Evolutionary conservation across 2,888 invertebrate species (phyloP), one percentile per base, ranked within the genome.

Genomic region (Andrena marginata): DNA sequence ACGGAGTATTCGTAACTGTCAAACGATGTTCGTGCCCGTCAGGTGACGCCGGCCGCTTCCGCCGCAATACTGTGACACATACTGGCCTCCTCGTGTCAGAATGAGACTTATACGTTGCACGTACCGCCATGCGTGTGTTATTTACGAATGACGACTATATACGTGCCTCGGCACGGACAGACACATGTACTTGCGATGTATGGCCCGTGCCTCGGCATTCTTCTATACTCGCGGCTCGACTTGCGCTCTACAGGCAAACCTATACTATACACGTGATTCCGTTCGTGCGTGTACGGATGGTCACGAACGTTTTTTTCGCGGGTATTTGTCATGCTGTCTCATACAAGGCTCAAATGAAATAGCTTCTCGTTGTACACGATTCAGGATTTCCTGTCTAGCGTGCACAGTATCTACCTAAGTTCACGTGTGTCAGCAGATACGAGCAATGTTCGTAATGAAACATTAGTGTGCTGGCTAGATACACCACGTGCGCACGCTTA

Each of bases 21-120:
- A 51, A 60, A 70, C 59, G 56, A 59, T 20, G 48, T 23, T 56
- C 62, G 54, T 60, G n/a, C 23, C 31, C 23, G 60, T 77, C 81
- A 64, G 56, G 51, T 81, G 35, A 72, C 29, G 20, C 67, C 73
- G 77, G 70, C 62, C 16, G 68, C 54, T 82, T 74, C 82, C 84
- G 75, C 85, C 67, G 65, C 82, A 56, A 62, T 77, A 73, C 77
- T 80, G 75, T 82, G 76, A 82, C 83, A 86, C 85, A 33, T 80
- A 88, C 88, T 84, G 87, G 81, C 84, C 84, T 69, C 79, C 73
- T 72, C 77, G 82, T 82, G 84, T 80, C 65, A 77, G 74, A 62
- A 71, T 70, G 70, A 78, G 81, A 82, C 87, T 85, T 87, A 84
- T 80, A 88, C 83, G 75, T 84, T 76, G 69, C 67, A 64, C 63